Evolutionary conservation across 2,888 invertebrate genomes (phyloP).

Genomic region (Argyresthia goedartella): DNA sequence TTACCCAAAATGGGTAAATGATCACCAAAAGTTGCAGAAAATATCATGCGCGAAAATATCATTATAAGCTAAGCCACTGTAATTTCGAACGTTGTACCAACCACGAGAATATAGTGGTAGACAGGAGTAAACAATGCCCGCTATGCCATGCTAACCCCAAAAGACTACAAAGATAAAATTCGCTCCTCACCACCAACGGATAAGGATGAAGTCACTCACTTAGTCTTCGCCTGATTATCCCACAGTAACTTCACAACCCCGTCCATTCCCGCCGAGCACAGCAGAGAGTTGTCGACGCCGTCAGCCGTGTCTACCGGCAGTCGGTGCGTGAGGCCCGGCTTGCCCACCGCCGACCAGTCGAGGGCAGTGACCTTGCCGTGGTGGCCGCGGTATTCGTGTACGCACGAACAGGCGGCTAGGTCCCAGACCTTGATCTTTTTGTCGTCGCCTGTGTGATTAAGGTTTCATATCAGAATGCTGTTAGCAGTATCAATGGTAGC

Average conservation of each 20-base stretch:
- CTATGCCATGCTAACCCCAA: too few species aligned
- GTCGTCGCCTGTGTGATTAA: slow-evolving; percentile 75
- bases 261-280: slow-evolving; percentile 79
- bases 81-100: too few species aligned
- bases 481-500: too few species aligned
- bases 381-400: slow-evolving; percentile 76
- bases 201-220: slow-evolving; percentile 26
- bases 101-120: too few species aligned
- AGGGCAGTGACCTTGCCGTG: slow-evolving; percentile 73
- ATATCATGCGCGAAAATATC: too few species aligned
- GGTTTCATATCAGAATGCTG: too few species aligned
- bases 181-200: too few species aligned
- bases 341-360: slow-evolving; percentile 69
- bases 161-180: too few species aligned
- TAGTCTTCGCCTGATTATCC: slow-evolving; percentile 64
- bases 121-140: too few species aligned
- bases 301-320: slow-evolving; percentile 24
- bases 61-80: too few species aligned
- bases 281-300: slow-evolving; percentile 39
- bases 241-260: slow-evolving; percentile 76
- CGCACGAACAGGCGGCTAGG: slow-evolving; percentile 72
- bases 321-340: slow-evolving; percentile 42
- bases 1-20: too few species aligned
- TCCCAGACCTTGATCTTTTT: slow-evolving; percentile 81
- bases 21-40: too few species aligned